Conservation (phyloP, 2,113 vertebrate genomes). For the Anarrhichthys ocellatus region DNA sequence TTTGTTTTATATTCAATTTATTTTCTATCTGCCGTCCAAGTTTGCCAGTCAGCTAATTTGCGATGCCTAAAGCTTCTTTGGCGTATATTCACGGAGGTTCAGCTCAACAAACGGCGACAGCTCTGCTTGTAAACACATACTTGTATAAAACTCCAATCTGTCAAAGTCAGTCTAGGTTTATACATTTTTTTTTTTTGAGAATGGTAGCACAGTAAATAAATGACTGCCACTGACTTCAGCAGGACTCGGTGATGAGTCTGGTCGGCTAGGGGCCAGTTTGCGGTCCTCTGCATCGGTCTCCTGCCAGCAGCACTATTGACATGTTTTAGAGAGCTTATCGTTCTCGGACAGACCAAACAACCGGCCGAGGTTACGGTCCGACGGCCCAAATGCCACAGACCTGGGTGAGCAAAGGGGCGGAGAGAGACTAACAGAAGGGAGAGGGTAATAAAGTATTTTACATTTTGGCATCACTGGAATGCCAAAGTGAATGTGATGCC, state of each 20-base stretch:
- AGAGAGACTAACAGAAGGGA: not conserved
- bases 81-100: slow-evolving; percentile 8
- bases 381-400: slow-evolving; percentile 31
- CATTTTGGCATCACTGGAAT: slow-evolving; percentile 10
- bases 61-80: not conserved
- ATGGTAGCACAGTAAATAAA: slow-evolving; percentile 7
- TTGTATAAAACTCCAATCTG: slow-evolving; percentile 25
- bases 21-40: not conserved
- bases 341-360: slow-evolving; percentile 53
- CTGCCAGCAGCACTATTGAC: slow-evolving; percentile 45
- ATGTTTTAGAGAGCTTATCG: slow-evolving; percentile 59
- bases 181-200: not conserved
- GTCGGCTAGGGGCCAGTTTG: slow-evolving; percentile 7
- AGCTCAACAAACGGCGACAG: slow-evolving; percentile 42
- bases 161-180: slow-evolving; percentile 14
- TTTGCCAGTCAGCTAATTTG: not conserved
- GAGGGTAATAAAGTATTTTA: not conserved
- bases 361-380: not conserved
- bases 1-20: not conserved
- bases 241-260: slow-evolving; percentile 23
- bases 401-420: not conserved
- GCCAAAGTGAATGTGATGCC: slow-evolving; percentile 22
- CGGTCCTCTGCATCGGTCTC: slow-evolving; percentile 28
- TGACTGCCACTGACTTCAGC: slow-evolving; percentile 34
- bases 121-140: not conserved